These are phyloP conservation scores for Falco novaeseelandiae DNA, from an alignment of 2,797 vertebrate species.

Conservation along the genomic window DNA sequence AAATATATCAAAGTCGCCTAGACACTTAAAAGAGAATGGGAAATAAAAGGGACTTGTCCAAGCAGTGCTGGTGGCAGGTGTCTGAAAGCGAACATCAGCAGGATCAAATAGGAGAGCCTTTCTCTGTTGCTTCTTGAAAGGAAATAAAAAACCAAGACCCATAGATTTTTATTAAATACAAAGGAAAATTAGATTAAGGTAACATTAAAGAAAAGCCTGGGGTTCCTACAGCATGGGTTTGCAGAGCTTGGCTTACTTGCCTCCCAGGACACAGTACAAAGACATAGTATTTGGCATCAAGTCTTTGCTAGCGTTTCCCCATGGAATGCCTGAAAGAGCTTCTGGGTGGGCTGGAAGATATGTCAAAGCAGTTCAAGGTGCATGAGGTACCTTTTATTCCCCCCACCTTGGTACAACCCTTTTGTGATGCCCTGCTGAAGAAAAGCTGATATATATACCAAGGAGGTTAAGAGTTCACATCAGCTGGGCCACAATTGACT, in stretches of 20 bases:
- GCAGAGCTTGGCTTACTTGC: not conserved
- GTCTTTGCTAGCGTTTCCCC: not conserved
- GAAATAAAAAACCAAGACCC: conserved; percentile 62
- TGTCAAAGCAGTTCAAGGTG: not conserved
- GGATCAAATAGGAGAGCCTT: conserved; percentile 80
- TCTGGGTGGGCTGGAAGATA: not conserved
- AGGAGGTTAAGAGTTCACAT: not conserved
- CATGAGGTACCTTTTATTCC: not conserved
- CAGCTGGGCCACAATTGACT: not conserved
- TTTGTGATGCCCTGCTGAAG: not conserved
- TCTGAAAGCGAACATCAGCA: conserved; percentile 74
- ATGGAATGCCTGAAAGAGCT: not conserved
- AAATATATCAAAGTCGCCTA: conserved; percentile 81
- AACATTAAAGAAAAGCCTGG: not conserved
- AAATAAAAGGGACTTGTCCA: conserved; percentile 84
- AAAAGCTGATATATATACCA: not conserved
- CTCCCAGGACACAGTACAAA: conserved; percentile 18
- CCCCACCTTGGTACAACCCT: not conserved
- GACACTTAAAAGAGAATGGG: conserved; percentile 83
- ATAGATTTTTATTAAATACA: conserved; percentile 54
- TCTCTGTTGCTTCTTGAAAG: conserved; percentile 79
- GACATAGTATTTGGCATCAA: not conserved
- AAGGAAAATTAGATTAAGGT: conserved; percentile 53
- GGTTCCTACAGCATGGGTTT: not conserved
- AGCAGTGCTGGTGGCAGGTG: conserved; percentile 80